A percentile compares a stretch with the other conserved stretches of the same genome.
Evolutionary conservation across 2,113 vertebrate genomes (phyloP).

Genomic region (Okapia johnstoni): DNA sequence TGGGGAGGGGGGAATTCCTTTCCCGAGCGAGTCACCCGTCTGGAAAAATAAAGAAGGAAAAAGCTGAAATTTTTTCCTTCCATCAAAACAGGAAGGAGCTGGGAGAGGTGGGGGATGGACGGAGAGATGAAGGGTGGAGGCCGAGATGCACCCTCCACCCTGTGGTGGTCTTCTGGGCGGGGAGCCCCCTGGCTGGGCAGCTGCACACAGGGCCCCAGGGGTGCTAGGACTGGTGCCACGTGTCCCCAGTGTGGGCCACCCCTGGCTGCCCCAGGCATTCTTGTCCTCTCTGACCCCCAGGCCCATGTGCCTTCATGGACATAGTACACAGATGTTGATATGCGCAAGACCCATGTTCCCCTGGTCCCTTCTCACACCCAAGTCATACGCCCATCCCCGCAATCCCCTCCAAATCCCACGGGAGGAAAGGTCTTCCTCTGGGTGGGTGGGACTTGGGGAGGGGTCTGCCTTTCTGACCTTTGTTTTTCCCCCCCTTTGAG

Average conservation of each 20-base stretch:
- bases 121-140: slow-evolving; percentile 67
- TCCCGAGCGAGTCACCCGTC: slow-evolving; percentile 81
- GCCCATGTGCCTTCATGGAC: not conserved
- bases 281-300: not conserved
- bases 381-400: not conserved
- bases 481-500: not conserved
- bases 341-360: too few relatives aligned
- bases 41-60: slow-evolving; percentile 89
- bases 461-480: not conserved
- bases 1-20: slow-evolving; percentile 81
- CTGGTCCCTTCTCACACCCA: not conserved
- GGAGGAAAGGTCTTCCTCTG: not conserved
- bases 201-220: not conserved
- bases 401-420: not conserved
- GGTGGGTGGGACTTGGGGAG: not conserved
- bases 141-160: slow-evolving; percentile 1
- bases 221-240: not conserved
- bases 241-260: accelerated
- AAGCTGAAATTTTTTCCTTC: slow-evolving; percentile 83
- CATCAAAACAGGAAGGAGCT: slow-evolving; percentile 87
- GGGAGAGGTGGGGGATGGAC: slow-evolving; percentile 49
- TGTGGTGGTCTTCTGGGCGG: not conserved
- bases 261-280: accelerated
- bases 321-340: not conserved
- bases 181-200: accelerated